Evolutionary conservation across 2,888 invertebrate genomes (phyloP).

Genomic region (Oxyteleia sp.): DNA sequence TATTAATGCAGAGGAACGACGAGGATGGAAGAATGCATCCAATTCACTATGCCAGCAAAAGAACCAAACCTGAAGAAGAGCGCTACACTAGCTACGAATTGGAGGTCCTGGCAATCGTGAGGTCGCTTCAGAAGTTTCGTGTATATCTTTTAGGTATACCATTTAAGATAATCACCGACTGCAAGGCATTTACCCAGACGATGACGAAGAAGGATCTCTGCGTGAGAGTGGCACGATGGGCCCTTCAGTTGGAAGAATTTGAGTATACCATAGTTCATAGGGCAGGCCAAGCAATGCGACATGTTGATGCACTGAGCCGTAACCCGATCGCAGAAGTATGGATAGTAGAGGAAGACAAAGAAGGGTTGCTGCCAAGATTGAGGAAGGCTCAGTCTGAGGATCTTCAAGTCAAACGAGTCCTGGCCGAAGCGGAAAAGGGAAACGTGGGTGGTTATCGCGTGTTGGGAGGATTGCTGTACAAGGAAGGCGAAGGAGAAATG

Average conservation of each 20-base stretch:
- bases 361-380: conserved; percentile 43
- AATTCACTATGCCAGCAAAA: background rate
- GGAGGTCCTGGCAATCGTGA: conserved; percentile 74
- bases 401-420: too few relatives aligned
- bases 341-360: conserved; percentile 30
- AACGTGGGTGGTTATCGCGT: too few relatives aligned
- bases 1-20: background rate
- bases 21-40: background rate
- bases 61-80: conserved; percentile 70
- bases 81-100: conserved; percentile 76
- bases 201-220: conserved; percentile 74
- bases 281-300: conserved; percentile 71
- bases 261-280: conserved; percentile 75
- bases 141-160: background rate
- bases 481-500: conserved; percentile 29
- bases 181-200: conserved; percentile 72
- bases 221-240: background rate
- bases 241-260: conserved; percentile 68
- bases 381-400: conserved; percentile 43
- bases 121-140: conserved; percentile 72
- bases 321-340: conserved; percentile 61
- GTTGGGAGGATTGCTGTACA: conserved; percentile 41
- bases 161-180: conserved; percentile 62
- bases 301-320: conserved; percentile 76
- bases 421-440: too few relatives aligned